Evolutionary conservation across 2,113 vertebrate species (phyloP).

Genomic region (Leptodactylus fuscus): DNA sequence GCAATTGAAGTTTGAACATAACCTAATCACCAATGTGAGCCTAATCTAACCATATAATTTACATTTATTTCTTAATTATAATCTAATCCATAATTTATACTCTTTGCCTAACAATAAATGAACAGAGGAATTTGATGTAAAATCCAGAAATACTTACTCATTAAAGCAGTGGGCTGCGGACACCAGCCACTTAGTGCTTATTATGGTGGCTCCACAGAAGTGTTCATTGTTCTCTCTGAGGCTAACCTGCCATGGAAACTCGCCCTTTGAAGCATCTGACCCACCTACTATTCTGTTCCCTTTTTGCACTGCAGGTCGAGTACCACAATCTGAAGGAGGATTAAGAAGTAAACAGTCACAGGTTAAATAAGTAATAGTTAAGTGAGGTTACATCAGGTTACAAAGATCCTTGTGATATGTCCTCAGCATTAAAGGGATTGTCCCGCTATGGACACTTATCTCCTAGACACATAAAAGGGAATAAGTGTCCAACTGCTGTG

Average conservation of each 20-base stretch:
- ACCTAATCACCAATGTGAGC: background rate
- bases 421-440: too few species aligned
- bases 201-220: constrained; percentile 87
- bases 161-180: constrained; percentile 95
- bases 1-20: too few species aligned
- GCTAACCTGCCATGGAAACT: constrained; percentile 96
- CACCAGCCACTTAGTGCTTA: constrained; percentile 84
- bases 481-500: too few species aligned
- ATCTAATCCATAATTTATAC: background rate
- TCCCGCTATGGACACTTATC: too few species aligned
- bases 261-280: constrained; percentile 78
- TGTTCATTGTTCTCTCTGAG: constrained; percentile 81
- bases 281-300: constrained; percentile 88
- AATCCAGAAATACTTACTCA: constrained; percentile 72
- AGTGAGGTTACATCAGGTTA: too few species aligned
- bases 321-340: constrained; percentile 82
- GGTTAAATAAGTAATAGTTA: background rate
- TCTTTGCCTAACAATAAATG: background rate
- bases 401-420: too few species aligned
- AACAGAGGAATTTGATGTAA: background rate
- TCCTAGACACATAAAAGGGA: too few species aligned
- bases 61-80: background rate
- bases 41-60: background rate
- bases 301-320: constrained; percentile 76
- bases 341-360: background rate